Conservation (phyloP, 92 coral and sea anemone species). For the Epizoanthus fatuus region DNA sequence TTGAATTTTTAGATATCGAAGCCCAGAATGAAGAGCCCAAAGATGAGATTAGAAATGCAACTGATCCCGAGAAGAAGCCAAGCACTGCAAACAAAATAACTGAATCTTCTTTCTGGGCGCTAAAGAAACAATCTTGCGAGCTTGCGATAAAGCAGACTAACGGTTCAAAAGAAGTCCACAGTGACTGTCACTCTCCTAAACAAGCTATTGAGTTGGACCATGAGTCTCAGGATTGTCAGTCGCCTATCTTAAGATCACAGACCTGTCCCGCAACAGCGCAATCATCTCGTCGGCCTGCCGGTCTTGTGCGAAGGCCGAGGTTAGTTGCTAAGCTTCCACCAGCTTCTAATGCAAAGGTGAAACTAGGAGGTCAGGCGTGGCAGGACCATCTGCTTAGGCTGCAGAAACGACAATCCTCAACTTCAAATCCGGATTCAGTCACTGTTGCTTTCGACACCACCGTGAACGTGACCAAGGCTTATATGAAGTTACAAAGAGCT, state of each 20-base stretch:
- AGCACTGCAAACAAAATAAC: neutral
- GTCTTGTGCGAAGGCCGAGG: neutral
- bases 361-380: slow-evolving; percentile 34
- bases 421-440: neutral
- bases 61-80: neutral
- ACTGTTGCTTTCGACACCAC: neutral
- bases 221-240: neutral
- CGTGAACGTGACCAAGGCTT: slow-evolving; percentile 9
- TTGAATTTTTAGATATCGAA: neutral
- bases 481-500: slow-evolving; percentile 9
- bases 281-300: neutral
- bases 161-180: neutral
- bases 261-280: slow-evolving; percentile 21
- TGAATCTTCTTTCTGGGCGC: neutral
- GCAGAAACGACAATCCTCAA: neutral
- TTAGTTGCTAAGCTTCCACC: slow-evolving; percentile 29
- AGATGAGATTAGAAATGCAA: neutral
- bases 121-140: neutral
- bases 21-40: neutral
- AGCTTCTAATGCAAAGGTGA: slow-evolving; percentile 5
- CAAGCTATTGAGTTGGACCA: neutral
- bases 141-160: neutral
- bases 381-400: neutral
- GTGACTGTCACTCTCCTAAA: neutral
- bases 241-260: slow-evolving; percentile 28